Percentiles rank a stretch among this genome's conserved stretches.
Conservation (phyloP, 2,113 vertebrate species). For the Tonatia bakeri region DNA sequence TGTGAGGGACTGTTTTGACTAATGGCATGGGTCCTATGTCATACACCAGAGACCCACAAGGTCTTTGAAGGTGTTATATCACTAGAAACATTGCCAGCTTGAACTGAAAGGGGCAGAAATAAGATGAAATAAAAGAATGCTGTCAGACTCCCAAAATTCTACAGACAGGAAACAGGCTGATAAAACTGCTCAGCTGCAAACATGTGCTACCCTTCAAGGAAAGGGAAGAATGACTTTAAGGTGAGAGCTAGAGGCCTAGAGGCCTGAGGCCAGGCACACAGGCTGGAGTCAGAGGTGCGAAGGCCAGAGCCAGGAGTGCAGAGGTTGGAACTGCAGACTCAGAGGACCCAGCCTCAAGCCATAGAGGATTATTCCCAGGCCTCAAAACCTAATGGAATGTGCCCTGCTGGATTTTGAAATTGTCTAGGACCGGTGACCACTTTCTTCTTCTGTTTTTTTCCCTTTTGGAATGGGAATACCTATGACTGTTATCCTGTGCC, state of each 20-base stretch:
- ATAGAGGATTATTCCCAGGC: not conserved
- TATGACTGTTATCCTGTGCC: not conserved
- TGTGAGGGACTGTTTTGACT: not conserved
- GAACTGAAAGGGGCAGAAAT: not conserved
- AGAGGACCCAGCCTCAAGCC: not conserved
- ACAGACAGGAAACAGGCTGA: not conserved
- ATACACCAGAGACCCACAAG: not conserved
- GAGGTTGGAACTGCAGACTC: not conserved
- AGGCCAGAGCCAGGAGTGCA: not conserved
- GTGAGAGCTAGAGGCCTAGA: not conserved
- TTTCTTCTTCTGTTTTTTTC: not conserved
- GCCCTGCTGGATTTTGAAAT: not conserved
- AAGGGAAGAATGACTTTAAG: not conserved
- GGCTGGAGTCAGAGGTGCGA: not conserved
- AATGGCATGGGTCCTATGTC: not conserved
- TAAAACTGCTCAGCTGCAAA: not conserved
- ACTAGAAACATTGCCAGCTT: not conserved
- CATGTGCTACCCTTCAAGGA: not conserved
- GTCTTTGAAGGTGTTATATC: not conserved
- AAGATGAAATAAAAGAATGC: constrained; percentile 27
- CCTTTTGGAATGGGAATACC: not conserved
- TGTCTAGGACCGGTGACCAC: not conserved
- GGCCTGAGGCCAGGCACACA: not conserved
- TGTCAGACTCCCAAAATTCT: not conserved
- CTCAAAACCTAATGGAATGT: not conserved